Evolutionary conservation across 2,888 invertebrate genomes (phyloP).

Genomic region (Uloborus plumipes): DNA sequence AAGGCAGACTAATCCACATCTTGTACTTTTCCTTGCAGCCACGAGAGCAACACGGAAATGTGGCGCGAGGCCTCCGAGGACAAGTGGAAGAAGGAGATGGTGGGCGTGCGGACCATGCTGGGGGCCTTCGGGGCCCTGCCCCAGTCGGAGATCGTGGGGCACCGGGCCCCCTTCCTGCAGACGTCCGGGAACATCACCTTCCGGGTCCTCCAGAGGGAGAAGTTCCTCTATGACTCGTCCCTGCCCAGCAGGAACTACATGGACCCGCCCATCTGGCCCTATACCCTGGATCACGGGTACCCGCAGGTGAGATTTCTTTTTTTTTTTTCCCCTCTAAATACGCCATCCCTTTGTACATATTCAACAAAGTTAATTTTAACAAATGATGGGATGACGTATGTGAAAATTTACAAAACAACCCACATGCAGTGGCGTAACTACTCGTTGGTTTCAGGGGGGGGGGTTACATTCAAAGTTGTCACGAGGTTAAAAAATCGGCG

Average conservation of each 20-base stretch:
- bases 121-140: constrained; percentile 67
- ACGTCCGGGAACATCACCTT: constrained; percentile 77
- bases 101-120: constrained; percentile 68
- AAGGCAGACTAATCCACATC: not conserved
- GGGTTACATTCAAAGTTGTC: no score
- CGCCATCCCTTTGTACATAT: no score
- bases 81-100: constrained; percentile 68
- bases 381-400: no score
- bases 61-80: constrained; percentile 61
- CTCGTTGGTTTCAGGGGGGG: no score
- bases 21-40: constrained; percentile 15
- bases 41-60: constrained; percentile 65
- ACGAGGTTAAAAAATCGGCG: no score
- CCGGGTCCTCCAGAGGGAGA: constrained; percentile 74
- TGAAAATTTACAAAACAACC: no score
- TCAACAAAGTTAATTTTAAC: no score
- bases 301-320: no score
- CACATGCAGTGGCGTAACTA: no score
- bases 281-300: constrained; percentile 77
- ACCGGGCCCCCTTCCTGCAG: constrained; percentile 76
- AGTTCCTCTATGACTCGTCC: constrained; percentile 77
- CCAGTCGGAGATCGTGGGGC: constrained; percentile 70
- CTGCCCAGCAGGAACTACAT: constrained; percentile 75
- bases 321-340: no score
- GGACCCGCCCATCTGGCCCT: constrained; percentile 78